Percentiles rank a stretch among this genome's conserved stretches.
phyloP scores from a whole-genome alignment of 2,888 invertebrate genomes.

The Cheilosia vulpina region DNA sequence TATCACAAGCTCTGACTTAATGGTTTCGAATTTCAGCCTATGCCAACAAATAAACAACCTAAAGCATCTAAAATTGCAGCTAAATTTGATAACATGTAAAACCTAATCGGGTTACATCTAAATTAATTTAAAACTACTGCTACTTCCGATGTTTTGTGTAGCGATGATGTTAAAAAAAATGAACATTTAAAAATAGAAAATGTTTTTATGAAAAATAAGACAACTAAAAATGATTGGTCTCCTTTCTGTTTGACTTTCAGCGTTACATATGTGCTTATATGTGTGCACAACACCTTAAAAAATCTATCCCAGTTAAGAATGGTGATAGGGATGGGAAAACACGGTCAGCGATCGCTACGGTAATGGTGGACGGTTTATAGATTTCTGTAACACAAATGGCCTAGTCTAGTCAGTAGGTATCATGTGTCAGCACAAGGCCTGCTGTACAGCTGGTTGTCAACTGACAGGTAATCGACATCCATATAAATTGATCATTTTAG shows the following conservation, averaged over 20 bases:
- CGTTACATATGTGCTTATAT: not conserved
- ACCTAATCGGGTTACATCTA: not conserved
- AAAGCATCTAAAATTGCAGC: slow-evolving; percentile 78
- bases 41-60: slow-evolving; percentile 36
- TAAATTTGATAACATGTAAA: slow-evolving; percentile 72
- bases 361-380: too few relatives aligned
- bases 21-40: slow-evolving; percentile 23
- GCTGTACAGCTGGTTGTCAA: too few relatives aligned
- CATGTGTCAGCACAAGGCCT: too few relatives aligned
- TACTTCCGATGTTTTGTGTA: slow-evolving; percentile 19
- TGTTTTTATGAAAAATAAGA: slow-evolving; percentile 7
- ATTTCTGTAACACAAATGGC: too few relatives aligned
- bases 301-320: too few relatives aligned
- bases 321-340: too few relatives aligned
- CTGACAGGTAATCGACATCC: too few relatives aligned
- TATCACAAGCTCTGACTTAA: not conserved
- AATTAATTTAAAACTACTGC: slow-evolving; percentile 11
- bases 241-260: not conserved
- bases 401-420: too few relatives aligned
- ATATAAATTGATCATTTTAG: too few relatives aligned
- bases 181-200: slow-evolving; percentile 34
- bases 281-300: too few relatives aligned
- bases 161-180: slow-evolving; percentile 32
- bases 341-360: too few relatives aligned
- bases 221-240: not conserved